These are phyloP conservation scores for Zeus faber DNA, from an alignment of 2,113 vertebrate genomes.

Conservation along the genomic window DNA sequence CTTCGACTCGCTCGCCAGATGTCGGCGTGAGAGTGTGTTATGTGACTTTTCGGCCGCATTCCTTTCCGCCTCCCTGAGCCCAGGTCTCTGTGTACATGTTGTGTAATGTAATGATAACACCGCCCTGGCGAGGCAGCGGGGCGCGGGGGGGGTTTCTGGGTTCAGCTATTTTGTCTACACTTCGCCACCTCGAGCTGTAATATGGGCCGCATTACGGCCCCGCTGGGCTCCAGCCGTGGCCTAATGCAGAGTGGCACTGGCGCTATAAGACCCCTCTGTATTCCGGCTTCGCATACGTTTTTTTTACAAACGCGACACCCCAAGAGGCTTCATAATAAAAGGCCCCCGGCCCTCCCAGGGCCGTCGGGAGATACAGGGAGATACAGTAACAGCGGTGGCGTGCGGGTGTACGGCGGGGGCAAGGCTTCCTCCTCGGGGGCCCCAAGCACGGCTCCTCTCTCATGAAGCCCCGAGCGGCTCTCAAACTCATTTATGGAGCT, in stretches of 20 bases:
- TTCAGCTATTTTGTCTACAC: constrained; percentile 52
- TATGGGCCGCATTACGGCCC: constrained; percentile 43
- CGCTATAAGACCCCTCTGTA: constrained; percentile 4
- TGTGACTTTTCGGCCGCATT: background rate
- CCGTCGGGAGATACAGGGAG: constrained; percentile 45
- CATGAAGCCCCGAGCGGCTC: constrained; percentile 16
- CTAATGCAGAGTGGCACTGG: constrained; percentile 12
- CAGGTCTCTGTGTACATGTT: background rate
- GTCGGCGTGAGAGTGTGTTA: constrained; percentile 9
- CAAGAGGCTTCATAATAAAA: constrained; percentile 32
- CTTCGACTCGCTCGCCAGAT: background rate
- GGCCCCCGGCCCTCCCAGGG: constrained; percentile 30
- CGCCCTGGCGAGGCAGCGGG: constrained; percentile 1
- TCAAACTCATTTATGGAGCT: constrained; percentile 42
- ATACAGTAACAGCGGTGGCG: constrained; percentile 34
- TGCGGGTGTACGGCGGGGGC: constrained; percentile 14
- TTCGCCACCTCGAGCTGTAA: constrained; percentile 34
- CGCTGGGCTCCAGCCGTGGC: constrained; percentile 32
- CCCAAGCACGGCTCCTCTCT: constrained; percentile 14
- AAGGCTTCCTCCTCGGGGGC: constrained; percentile 9
- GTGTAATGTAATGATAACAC: constrained; percentile 21
- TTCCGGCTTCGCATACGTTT: constrained; percentile 34
- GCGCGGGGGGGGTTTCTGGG: background rate
- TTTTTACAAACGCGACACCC: constrained; percentile 40
- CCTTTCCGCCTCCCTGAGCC: too few relatives aligned